A percentile compares a stretch with the other conserved stretches of the same genome.
These are phyloP conservation scores for Hemitrygon akajei DNA, from an alignment of 2,797 vertebrate species.

Conservation along the genomic window DNA sequence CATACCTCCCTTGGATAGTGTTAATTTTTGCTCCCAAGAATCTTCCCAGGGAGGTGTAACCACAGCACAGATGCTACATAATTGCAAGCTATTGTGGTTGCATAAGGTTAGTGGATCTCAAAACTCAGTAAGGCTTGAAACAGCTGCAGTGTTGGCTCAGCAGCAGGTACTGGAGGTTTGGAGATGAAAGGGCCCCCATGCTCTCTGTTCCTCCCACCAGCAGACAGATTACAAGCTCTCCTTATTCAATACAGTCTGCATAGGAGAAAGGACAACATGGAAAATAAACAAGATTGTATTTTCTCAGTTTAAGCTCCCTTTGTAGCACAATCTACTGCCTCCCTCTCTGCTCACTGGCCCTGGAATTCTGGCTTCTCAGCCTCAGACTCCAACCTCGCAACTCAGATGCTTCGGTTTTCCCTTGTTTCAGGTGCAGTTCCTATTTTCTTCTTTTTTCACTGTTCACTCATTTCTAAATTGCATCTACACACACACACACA, in stretches of 20 bases:
- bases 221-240: background rate
- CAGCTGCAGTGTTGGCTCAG: background rate
- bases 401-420: background rate
- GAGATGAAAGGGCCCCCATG: background rate
- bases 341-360: background rate
- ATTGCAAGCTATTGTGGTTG: background rate
- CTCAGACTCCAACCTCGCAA: background rate
- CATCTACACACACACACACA: background rate
- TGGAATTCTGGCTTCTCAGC: background rate
- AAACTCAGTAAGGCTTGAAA: background rate
- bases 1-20: background rate
- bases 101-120: background rate
- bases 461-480: background rate
- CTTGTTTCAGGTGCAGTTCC: background rate
- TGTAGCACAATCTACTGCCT: background rate
- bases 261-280: background rate
- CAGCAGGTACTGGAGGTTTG: background rate
- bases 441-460: background rate
- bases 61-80: background rate
- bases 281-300: background rate
- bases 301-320: background rate
- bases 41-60: background rate
- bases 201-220: background rate
- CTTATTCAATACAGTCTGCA: background rate
- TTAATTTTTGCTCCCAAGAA: background rate